Evolutionary conservation across 2,888 invertebrate genomes (phyloP).

Genomic region (Uloborus plumipes): DNA sequence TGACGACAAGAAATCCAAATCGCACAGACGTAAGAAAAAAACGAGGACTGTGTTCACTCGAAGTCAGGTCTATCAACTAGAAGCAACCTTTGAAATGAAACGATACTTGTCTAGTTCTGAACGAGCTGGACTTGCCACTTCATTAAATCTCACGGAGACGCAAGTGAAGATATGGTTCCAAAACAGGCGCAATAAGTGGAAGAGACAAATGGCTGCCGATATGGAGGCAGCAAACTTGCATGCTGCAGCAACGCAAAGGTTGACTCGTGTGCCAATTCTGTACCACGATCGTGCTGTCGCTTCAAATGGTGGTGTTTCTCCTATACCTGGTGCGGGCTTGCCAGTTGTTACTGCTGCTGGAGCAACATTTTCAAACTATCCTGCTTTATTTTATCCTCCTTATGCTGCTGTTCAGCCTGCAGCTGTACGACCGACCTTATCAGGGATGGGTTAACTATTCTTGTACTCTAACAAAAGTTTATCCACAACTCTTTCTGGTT

Average conservation of each 20-base stretch:
- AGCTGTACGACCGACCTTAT: slow-evolving; percentile 47
- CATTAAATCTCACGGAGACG: slow-evolving; percentile 90
- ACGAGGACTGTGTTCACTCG: slow-evolving; percentile 93
- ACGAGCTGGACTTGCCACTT: slow-evolving; percentile 89
- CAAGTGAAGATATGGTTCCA: slow-evolving; percentile 96
- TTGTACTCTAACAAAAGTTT: not conserved
- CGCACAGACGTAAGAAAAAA: slow-evolving; percentile 82
- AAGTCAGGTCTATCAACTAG: slow-evolving; percentile 92
- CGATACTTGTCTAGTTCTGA: slow-evolving; percentile 92
- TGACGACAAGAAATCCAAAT: slow-evolving; percentile 56
- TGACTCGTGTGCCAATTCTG: slow-evolving; percentile 93
- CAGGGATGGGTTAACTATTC: slow-evolving; percentile 38
- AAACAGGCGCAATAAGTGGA: slow-evolving; percentile 95
- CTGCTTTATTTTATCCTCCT: slow-evolving; percentile 54
- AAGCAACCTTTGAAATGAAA: slow-evolving; percentile 94
- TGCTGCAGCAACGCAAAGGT: slow-evolving; percentile 85
- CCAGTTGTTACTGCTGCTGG: slow-evolving; percentile 46
- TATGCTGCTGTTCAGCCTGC: slow-evolving; percentile 48
- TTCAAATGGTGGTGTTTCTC: slow-evolving; percentile 41
- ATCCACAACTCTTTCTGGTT: not conserved
- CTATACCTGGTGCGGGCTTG: slow-evolving; percentile 37
- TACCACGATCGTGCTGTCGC: slow-evolving; percentile 77
- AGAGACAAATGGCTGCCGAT: slow-evolving; percentile 92
- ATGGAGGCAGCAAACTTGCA: slow-evolving; percentile 81
- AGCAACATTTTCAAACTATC: slow-evolving; percentile 50